Base-by-base conservation (phyloP, 2,888 invertebrate species). In the Philaethria dido region DNA sequence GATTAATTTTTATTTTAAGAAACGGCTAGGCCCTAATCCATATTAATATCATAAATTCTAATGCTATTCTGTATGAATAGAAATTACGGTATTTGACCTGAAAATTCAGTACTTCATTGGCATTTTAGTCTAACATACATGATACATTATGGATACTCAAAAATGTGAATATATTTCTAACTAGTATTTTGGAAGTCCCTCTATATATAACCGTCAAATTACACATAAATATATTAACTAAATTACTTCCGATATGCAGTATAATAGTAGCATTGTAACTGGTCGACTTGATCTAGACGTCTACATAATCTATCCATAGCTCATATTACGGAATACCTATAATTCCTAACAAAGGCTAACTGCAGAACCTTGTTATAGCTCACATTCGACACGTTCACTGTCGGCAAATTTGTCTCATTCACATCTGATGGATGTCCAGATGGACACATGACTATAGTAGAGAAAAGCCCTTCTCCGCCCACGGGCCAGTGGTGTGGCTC, bases 401-500 rank as follows among this genome's bases (percentile, higher is more conserved):
- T 96, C 68, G 96, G 96, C 52, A 95, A 95, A 77, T 96, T 97
- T 81, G 94, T 95, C 72, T 96, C 96, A 14, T 96, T 96, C 86
- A 96, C 95, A 60, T 93, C 94, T 18, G 95, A 95, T 60, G 96
- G 96, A 18, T 97, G 97, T 84, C 96, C 96, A 0, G 96, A 96
- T 77, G 97, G 97, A n/a, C 95, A 95, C 86, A 95, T 97, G 94
- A 95, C 95, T 69, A 96, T 97, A 72, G 94, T 94, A 73, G 97
- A 97, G 83, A 92, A 94, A 59, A 95, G 95, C 74, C 93, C 96
- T 0, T 95, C 95, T 0, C 93, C 94, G 0, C 95, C 96, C 8
- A 95, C 95, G 3, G 97, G 97, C 8, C 95, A 96, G 83, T 97
- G 96, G 96, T 97, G 97, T 75, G 97, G 97, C 52, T 96, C 96